Evolutionary conservation across 2,888 invertebrate genomes (phyloP), one percentile per base, ranked within the genome.

Genomic region (Lucinisca nassula): DNA sequence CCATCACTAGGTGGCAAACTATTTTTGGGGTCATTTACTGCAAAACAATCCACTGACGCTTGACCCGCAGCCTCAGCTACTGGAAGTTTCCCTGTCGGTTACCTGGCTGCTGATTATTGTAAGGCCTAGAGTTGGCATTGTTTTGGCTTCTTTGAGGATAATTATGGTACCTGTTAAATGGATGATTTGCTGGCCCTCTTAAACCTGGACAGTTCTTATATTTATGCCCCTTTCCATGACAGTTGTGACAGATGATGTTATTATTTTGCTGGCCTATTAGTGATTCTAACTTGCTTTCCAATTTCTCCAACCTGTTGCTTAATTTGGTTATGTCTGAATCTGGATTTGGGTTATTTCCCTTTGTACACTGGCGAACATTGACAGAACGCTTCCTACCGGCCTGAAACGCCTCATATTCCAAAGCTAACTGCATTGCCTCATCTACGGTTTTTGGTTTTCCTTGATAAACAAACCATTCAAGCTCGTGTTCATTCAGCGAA

Each of bases 401-500:
- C n/a, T n/a, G n/a, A 49, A 74, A 74, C 0, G 74, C 40, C 17
- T 74, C 74, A 40, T 30, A 74, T 17, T 74, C 74, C n/a, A 74
- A 30, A 8, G 74, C 40, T 21, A 74, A 30, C 14, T 74, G 74
- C 40, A 24, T 49, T 6, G 74, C 74, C n/a, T 74, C 74, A 45
- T 74, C 45, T 30, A 74, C 74, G 14, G n/a, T 74, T 24, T 74
- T 49, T 3, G 40, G 74, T 45, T 49, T 74, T 2, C 74, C 74
- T 40, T 74, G 74, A 14, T 49, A 45, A 10, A 74, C 74, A 74
- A 49, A 49, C 74, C 74, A 74, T 49, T 74, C 27, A 21, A 74
- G 24, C 14, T 74, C 74, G 45, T 49, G 12, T 12, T 40, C 74
- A 74, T 74, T 40, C 2, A 74, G 40, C 1, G 45, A 30, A 30